phyloP scores from a whole-genome alignment of 1,140 invertebrate species.

The Colletes gigas region DNA sequence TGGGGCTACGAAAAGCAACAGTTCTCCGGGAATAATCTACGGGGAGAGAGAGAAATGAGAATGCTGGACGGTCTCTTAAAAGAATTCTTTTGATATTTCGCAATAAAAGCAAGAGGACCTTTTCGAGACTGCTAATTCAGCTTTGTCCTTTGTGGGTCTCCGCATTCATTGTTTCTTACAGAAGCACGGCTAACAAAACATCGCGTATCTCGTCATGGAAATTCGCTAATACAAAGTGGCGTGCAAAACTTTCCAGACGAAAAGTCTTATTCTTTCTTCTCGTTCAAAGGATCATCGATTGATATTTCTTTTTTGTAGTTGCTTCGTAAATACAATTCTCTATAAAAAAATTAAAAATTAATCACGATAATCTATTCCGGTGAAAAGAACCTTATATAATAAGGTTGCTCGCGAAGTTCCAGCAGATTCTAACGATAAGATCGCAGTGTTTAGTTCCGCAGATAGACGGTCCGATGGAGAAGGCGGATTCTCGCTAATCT shows the following conservation, averaged over 20 bases:
- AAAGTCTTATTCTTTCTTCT: neutral
- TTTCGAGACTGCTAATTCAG: constrained; percentile 7
- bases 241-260: neutral
- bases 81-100: constrained; percentile 3
- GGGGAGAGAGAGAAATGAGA: too few species aligned
- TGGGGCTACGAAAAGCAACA: neutral
- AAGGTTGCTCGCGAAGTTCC: too few species aligned
- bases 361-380: too few species aligned
- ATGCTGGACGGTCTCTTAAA: neutral
- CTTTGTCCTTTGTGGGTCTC: constrained; percentile 4
- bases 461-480: too few species aligned
- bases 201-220: neutral
- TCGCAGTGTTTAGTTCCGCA: too few species aligned
- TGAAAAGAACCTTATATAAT: too few species aligned
- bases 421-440: too few species aligned
- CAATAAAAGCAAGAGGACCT: neutral
- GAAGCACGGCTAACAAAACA: neutral
- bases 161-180: neutral
- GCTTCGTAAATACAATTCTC: too few species aligned
- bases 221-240: neutral
- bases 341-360: too few species aligned
- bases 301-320: too few species aligned
- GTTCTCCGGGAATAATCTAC: neutral
- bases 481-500: too few species aligned
- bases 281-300: too few species aligned